A percentile compares a stretch with the other conserved stretches of the same genome.
phyloP scores from a whole-genome alignment of 2,888 invertebrate species.

The Syrphus vitripennis region DNA sequence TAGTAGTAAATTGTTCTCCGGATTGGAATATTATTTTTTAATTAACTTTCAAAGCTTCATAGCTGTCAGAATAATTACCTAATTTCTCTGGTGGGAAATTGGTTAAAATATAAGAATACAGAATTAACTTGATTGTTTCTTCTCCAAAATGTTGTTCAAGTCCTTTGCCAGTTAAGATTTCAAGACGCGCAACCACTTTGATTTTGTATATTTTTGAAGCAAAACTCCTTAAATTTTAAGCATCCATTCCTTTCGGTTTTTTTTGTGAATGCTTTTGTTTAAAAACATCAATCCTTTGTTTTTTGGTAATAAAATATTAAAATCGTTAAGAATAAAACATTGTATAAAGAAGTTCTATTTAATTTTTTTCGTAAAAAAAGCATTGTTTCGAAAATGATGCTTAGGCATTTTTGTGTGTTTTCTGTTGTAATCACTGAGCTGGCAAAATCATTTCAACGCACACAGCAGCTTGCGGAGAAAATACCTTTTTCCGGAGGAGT shows the following conservation, averaged over 20 bases:
- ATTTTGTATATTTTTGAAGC: too few species aligned
- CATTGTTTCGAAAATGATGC: constrained; percentile 1
- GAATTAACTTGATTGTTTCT: too few species aligned
- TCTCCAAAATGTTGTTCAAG: too few species aligned
- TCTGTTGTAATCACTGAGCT: neutral
- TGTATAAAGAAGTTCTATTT: neutral
- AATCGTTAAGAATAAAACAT: neutral
- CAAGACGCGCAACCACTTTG: too few species aligned
- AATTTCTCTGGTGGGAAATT: neutral
- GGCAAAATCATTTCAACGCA: constrained; percentile 24
- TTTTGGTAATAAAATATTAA: neutral
- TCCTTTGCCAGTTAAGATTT: too few species aligned
- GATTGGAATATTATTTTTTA: neutral
- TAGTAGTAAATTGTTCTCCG: neutral
- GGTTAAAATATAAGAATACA: neutral
- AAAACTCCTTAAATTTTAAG: neutral
- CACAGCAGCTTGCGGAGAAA: neutral
- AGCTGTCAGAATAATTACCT: too few species aligned
- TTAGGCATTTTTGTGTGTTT: neutral
- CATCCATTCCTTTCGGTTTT: neutral
- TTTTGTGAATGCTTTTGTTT: neutral
- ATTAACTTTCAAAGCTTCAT: neutral
- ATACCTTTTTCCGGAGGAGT: constrained; percentile 12
- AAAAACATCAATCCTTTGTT: neutral
- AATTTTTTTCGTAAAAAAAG: constrained; percentile 1